These are phyloP conservation scores for Gambusia holbrooki DNA, from an alignment of 2,113 vertebrate species.

Conservation along the genomic window DNA sequence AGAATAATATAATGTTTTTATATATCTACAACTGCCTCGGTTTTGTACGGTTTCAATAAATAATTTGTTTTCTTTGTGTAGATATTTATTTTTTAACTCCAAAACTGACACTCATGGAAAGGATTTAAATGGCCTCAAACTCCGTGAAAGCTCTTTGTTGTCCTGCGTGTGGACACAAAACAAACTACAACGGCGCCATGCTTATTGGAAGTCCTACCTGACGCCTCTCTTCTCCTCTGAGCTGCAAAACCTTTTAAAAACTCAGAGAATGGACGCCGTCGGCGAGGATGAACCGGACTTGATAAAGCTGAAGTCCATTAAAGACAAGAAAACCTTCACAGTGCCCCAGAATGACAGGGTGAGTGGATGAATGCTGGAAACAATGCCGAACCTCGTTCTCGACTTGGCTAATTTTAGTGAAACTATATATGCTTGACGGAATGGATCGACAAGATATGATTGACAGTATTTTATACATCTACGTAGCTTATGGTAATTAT, in stretches of 20 bases:
- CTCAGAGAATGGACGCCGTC: constrained; percentile 64
- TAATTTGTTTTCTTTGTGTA: accelerated
- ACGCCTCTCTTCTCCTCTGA: accelerated
- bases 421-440: accelerated
- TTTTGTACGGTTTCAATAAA: background rate
- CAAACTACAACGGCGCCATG: constrained; percentile 20
- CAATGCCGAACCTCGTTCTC: background rate
- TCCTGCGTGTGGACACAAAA: background rate
- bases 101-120: background rate
- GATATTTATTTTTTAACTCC: accelerated
- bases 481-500: background rate
- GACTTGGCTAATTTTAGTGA: background rate
- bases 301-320: constrained; percentile 78
- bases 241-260: background rate
- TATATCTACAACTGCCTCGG: background rate
- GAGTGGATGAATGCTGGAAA: constrained; percentile 31
- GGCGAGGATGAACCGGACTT: constrained; percentile 72
- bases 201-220: too few relatives aligned
- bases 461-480: accelerated
- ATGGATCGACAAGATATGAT: background rate
- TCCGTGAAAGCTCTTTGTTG: constrained; percentile 49
- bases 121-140: constrained; percentile 21
- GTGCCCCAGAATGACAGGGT: constrained; percentile 80
- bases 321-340: constrained; percentile 73
- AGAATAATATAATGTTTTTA: background rate